These are phyloP conservation scores for Holothuria scabra DNA, from an alignment of 53 echinoderm and acorn worm species.

Conservation along the genomic window DNA sequence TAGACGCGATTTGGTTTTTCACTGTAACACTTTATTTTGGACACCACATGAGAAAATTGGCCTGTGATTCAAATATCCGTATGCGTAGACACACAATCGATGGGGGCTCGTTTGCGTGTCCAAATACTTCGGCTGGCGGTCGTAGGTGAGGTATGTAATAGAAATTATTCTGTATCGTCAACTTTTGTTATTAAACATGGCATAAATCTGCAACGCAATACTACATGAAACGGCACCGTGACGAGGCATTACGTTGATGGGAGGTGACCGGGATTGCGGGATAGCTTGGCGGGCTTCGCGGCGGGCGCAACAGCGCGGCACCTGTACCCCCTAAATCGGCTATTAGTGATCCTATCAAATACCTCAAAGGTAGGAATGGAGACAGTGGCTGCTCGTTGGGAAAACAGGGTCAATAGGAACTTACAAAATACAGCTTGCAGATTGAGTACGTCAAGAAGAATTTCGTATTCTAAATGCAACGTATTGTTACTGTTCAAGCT, in stretches of 20 bases:
- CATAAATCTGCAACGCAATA: slow-evolving; percentile 34
- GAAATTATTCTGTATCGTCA: background rate
- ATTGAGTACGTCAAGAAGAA: too few relatives aligned
- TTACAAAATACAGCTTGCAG: too few relatives aligned
- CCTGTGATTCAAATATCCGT: slow-evolving; percentile 4
- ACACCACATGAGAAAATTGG: slow-evolving; percentile 36
- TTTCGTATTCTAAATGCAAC: too few relatives aligned
- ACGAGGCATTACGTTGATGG: slow-evolving; percentile 10
- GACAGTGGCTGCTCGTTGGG: too few relatives aligned
- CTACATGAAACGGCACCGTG: slow-evolving; percentile 26
- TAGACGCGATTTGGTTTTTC: background rate
- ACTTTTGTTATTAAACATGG: slow-evolving; percentile 39
- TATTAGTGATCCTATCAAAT: slow-evolving; percentile 28
- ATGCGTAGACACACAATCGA: slow-evolving; percentile 29
- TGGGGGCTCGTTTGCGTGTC: slow-evolving; percentile 42
- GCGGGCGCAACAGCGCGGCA: slow-evolving; percentile 21
- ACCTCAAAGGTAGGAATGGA: background rate
- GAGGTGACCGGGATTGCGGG: slow-evolving; percentile 31
- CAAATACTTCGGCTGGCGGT: slow-evolving; percentile 38
- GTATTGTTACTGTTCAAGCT: too few relatives aligned
- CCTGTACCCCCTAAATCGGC: background rate
- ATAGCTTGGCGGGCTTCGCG: slow-evolving; percentile 18
- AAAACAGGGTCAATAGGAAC: too few relatives aligned
- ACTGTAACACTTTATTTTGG: background rate
- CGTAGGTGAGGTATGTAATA: slow-evolving; percentile 22